Conservation (phyloP, 2,888 invertebrate genomes). For the Brachypterus glaber region DNA sequence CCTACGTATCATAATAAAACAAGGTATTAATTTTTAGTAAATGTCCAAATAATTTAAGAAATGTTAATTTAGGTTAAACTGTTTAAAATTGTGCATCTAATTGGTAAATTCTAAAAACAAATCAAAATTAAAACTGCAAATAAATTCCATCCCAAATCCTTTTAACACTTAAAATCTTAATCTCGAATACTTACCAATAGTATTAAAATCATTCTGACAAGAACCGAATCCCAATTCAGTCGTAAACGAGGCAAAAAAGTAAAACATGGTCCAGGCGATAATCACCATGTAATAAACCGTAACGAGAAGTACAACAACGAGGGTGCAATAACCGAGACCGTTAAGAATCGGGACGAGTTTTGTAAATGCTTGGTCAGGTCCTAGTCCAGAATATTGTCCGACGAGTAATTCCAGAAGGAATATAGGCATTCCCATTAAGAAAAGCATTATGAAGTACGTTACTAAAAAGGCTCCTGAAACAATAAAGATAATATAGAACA, state of each 20-base stretch:
- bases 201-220: slow-evolving; percentile 55
- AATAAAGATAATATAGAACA: slow-evolving; percentile 5
- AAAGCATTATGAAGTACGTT: slow-evolving; percentile 62
- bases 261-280: slow-evolving; percentile 68
- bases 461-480: slow-evolving; percentile 67
- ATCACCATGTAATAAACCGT: slow-evolving; percentile 74
- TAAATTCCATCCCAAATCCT: no score
- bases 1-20: no score
- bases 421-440: slow-evolving; percentile 69
- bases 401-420: slow-evolving; percentile 70
- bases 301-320: slow-evolving; percentile 61
- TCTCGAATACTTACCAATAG: slow-evolving; percentile 51
- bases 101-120: no score
- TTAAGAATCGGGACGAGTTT: slow-evolving; percentile 53
- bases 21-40: no score
- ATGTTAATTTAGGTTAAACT: no score
- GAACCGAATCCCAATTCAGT: slow-evolving; percentile 58
- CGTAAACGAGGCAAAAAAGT: slow-evolving; percentile 60
- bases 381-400: slow-evolving; percentile 69
- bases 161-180: no score
- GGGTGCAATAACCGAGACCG: slow-evolving; percentile 57
- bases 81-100: no score
- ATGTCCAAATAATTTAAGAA: no score
- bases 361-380: slow-evolving; percentile 56
- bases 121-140: no score